phyloP scores from a whole-genome alignment of 2,888 invertebrate genomes.

The Scaeva pyrastri region DNA sequence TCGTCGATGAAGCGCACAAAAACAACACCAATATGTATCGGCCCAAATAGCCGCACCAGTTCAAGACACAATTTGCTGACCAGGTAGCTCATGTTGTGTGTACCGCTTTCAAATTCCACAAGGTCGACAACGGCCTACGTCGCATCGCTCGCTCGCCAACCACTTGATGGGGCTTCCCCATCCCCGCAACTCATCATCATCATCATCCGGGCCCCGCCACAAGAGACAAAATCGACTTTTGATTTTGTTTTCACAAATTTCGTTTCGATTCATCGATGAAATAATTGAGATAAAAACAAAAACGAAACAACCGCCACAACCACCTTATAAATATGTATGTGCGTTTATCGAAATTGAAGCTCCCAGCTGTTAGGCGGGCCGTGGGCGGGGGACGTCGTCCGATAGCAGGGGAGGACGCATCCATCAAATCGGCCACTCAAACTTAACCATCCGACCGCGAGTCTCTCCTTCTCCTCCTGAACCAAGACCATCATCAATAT shows the following conservation, averaged over 20 bases:
- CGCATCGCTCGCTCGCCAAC: conserved; percentile 60
- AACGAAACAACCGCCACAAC: conserved; percentile 76
- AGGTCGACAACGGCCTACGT: conserved; percentile 76
- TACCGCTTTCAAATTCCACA: conserved; percentile 78
- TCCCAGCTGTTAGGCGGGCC: conserved; percentile 67
- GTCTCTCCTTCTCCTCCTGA: conserved; percentile 63
- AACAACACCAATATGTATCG: conserved; percentile 57
- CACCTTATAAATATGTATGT: conserved; percentile 78
- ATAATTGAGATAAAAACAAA: conserved; percentile 78
- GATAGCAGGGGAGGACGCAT: conserved; percentile 38
- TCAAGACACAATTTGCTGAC: conserved; percentile 70
- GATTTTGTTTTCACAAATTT: conserved; percentile 75
- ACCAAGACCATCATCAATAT: conserved; percentile 49
- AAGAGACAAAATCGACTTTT: conserved; percentile 56
- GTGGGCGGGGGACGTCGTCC: conserved; percentile 27
- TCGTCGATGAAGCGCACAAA: conserved; percentile 8
- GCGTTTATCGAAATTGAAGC: conserved; percentile 75
- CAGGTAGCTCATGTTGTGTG: conserved; percentile 67
- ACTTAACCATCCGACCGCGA: conserved; percentile 69
- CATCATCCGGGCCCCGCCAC: conserved; percentile 8
- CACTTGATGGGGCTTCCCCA: conserved; percentile 35
- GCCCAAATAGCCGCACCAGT: conserved; percentile 54
- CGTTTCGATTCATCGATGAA: conserved; percentile 76
- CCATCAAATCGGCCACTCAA: conserved; percentile 72
- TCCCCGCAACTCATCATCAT: conserved; percentile 49